phyloP scores from a whole-genome alignment of 2,113 vertebrate species.

The Tragelaphus strepsiceros region DNA sequence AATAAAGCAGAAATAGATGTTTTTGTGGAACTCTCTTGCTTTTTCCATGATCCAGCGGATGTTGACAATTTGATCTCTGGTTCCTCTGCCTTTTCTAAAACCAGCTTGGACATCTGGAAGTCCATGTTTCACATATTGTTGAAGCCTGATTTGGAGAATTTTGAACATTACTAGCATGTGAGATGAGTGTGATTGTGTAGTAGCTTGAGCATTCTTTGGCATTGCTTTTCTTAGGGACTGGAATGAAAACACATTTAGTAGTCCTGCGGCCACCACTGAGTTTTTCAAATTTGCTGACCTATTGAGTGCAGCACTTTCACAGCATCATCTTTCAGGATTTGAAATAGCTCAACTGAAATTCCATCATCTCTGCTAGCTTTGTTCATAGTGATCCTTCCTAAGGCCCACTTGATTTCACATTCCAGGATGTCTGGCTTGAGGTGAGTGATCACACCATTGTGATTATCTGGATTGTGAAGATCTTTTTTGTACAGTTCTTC shows the following conservation, averaged over 20 bases:
- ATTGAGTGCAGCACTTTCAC: background rate
- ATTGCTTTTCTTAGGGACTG: background rate
- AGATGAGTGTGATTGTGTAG: background rate
- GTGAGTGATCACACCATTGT: background rate
- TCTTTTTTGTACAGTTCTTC: background rate
- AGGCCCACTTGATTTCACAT: background rate
- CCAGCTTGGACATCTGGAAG: background rate
- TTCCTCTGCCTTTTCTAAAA: background rate
- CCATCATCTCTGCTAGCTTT: background rate
- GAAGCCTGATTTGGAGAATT: background rate
- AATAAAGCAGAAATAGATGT: background rate
- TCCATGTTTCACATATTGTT: background rate
- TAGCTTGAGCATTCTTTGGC: background rate
- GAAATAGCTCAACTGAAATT: background rate
- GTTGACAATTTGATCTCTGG: background rate
- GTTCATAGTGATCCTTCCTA: background rate
- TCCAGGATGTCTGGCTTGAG: background rate
- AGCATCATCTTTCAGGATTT: background rate
- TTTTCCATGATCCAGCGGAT: rapidly evolving
- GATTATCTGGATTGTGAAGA: background rate
- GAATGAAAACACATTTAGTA: background rate
- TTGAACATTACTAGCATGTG: background rate
- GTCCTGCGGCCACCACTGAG: background rate
- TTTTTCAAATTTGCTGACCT: background rate
- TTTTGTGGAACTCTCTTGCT: background rate